Conservation (phyloP, 2,797 vertebrate species). For the Cuculus canorus region DNA sequence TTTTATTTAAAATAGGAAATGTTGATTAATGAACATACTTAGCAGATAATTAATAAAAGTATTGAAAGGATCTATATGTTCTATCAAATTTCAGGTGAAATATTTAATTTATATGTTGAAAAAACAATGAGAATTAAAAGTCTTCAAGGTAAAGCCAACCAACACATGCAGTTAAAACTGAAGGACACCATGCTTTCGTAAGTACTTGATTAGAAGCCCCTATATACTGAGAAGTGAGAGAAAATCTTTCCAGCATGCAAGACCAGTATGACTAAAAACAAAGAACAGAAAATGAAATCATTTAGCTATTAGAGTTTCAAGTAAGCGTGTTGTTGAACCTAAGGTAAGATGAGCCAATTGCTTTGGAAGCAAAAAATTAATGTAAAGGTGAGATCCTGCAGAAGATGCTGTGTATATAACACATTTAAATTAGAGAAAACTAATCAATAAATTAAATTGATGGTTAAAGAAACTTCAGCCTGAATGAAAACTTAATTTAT, state of each 20-base stretch:
- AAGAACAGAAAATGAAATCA: neutral
- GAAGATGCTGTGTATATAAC: neutral
- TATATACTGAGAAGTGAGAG: neutral
- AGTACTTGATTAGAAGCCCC: neutral
- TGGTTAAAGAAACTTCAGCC: neutral
- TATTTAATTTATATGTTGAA: slow-evolving; percentile 42
- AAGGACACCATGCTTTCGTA: neutral
- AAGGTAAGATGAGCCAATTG: neutral
- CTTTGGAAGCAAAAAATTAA: neutral
- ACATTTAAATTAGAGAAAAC: neutral
- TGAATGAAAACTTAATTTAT: neutral
- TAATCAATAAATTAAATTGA: neutral
- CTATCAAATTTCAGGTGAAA: slow-evolving; percentile 43
- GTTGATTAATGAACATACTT: slow-evolving; percentile 63
- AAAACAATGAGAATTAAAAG: slow-evolving; percentile 26
- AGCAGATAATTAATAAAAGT: slow-evolving; percentile 42
- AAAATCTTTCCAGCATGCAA: neutral
- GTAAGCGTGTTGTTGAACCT: neutral
- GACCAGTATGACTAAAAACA: neutral
- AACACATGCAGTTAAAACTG: slow-evolving; percentile 3
- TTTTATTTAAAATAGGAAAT: slow-evolving; percentile 65
- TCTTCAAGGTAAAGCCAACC: slow-evolving; percentile 42
- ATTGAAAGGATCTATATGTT: slow-evolving; percentile 57
- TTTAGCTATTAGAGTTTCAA: neutral
- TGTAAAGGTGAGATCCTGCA: neutral